Evolutionary conservation across 2,888 invertebrate genomes (phyloP).

Genomic region (Melanotus villosus): DNA sequence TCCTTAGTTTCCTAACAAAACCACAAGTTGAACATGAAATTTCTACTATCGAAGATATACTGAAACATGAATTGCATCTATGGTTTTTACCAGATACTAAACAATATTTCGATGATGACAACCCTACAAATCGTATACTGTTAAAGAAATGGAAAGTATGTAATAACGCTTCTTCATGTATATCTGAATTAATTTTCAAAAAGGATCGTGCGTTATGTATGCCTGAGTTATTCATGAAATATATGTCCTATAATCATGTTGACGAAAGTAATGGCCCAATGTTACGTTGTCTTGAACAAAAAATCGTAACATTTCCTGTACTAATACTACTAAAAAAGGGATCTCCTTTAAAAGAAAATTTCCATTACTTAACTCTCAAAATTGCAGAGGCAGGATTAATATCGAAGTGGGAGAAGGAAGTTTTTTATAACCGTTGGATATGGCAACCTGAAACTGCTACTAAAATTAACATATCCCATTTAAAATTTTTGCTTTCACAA

Average conservation of each 20-base stretch:
- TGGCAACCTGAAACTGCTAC: background rate
- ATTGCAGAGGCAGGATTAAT: constrained; percentile 58
- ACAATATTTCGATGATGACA: constrained; percentile 49
- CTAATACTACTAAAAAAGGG: constrained; percentile 63
- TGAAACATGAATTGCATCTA: constrained; percentile 51
- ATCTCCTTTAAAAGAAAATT: constrained; percentile 57
- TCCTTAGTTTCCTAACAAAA: constrained; percentile 56
- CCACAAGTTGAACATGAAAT: constrained; percentile 55
- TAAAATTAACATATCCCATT: background rate
- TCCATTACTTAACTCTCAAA: constrained; percentile 55
- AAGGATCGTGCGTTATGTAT: constrained; percentile 56
- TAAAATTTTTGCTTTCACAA: constrained; percentile 1
- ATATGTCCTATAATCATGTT: constrained; percentile 54
- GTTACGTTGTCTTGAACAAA: constrained; percentile 55
- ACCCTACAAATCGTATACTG: constrained; percentile 30
- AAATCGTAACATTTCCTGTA: constrained; percentile 59
- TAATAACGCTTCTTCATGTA: constrained; percentile 49
- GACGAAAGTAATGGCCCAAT: constrained; percentile 46
- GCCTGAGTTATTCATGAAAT: constrained; percentile 56
- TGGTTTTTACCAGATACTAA: constrained; percentile 50
- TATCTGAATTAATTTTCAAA: constrained; percentile 49
- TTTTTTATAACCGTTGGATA: constrained; percentile 1
- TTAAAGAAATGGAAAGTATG: constrained; percentile 43
- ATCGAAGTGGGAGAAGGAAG: constrained; percentile 15
- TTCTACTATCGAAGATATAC: constrained; percentile 51